Evolutionary conservation across 2,888 invertebrate genomes (phyloP).

Genomic region (Calliphora vomitoria): DNA sequence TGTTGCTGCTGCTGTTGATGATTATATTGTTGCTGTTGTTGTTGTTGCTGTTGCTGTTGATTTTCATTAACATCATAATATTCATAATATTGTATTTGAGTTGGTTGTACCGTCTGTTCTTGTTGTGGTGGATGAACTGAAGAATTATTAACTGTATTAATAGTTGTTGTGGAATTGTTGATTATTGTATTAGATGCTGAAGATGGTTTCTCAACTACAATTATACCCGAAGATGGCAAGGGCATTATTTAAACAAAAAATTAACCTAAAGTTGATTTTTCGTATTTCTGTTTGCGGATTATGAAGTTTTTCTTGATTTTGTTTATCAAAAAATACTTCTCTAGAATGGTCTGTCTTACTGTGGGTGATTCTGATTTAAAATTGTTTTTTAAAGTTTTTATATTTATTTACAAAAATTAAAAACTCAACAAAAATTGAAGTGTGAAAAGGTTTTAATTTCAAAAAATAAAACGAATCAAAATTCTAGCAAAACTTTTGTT

Average conservation of each 20-base stretch:
- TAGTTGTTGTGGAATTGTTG: constrained; percentile 70
- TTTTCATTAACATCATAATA: constrained; percentile 77
- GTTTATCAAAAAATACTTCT: constrained; percentile 33
- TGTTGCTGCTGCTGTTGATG: constrained; percentile 71
- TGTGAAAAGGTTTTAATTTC: constrained; percentile 16
- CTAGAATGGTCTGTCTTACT: constrained; percentile 23
- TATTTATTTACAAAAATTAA: constrained; percentile 27
- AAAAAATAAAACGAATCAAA: constrained; percentile 53
- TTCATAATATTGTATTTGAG: constrained; percentile 76
- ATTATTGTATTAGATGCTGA: constrained; percentile 62
- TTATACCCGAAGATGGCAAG: constrained; percentile 81
- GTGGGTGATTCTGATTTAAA: constrained; percentile 10
- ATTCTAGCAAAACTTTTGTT: constrained; percentile 38
- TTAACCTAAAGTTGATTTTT: constrained; percentile 33
- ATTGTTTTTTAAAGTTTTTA: constrained; percentile 11
- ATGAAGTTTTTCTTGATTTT: constrained; percentile 44
- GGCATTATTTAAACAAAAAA: constrained; percentile 76
- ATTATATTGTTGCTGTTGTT: constrained; percentile 66
- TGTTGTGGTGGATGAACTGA: constrained; percentile 65
- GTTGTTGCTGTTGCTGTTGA: constrained; percentile 70
- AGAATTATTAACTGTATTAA: constrained; percentile 57
- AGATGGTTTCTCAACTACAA: constrained; percentile 81
- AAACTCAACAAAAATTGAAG: constrained; percentile 14
- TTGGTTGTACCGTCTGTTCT: constrained; percentile 73
- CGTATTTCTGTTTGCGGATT: constrained; percentile 13